These are phyloP conservation scores for Julus scanicus DNA, from an alignment of 2,888 invertebrate genomes.

Conservation along the genomic window DNA sequence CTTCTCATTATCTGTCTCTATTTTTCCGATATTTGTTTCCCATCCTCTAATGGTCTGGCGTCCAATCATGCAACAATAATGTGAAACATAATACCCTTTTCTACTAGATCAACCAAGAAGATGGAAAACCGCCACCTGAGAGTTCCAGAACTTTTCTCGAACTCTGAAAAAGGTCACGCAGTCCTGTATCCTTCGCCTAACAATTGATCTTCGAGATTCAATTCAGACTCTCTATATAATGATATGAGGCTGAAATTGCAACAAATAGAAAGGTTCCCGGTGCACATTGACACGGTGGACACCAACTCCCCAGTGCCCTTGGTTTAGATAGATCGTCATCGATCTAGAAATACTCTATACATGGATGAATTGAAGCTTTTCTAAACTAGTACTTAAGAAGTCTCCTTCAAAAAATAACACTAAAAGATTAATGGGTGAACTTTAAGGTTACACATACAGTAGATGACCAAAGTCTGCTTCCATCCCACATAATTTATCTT, in stretches of 20 bases:
- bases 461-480: not conserved
- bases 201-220: constrained; percentile 36
- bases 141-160: constrained; percentile 8
- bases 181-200: not conserved
- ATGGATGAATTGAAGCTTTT: not conserved
- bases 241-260: constrained; percentile 23
- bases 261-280: constrained; percentile 14
- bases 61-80: constrained; percentile 16
- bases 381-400: constrained; percentile 10
- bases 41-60: constrained; percentile 24
- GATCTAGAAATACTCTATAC: constrained; percentile 21
- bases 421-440: constrained; percentile 16
- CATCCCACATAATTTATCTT: not conserved
- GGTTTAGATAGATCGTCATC: constrained; percentile 13
- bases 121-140: constrained; percentile 23
- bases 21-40: not conserved
- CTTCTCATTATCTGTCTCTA: not conserved
- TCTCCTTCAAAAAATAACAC: not conserved
- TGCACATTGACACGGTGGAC: constrained; percentile 35
- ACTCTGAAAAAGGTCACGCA: not conserved
- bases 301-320: not conserved
- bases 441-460: not conserved
- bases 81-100: constrained; percentile 23
- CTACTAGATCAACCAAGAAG: constrained; percentile 8
- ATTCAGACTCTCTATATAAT: constrained; percentile 36